Percentiles rank a stretch among this genome's conserved stretches.
Conservation (phyloP, 2,113 vertebrate species). For the Pituophis catenifer region DNA sequence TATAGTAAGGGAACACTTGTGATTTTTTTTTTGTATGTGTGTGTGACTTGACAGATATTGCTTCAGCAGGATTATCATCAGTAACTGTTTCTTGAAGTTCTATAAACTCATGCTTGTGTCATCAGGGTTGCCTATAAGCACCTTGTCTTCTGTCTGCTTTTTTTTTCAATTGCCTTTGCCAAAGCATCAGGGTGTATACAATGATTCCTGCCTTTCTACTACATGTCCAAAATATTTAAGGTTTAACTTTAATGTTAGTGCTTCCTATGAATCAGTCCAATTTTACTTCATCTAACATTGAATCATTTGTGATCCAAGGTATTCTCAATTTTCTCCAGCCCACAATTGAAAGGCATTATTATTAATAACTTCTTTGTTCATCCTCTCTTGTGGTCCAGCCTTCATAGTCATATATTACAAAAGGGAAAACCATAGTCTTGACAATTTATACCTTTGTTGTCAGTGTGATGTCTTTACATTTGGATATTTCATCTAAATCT, state of each 20-base stretch:
- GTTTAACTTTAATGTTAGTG: background rate
- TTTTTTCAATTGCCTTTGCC: background rate
- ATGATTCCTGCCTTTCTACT: background rate
- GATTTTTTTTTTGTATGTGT: too few relatives aligned
- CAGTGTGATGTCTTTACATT: background rate
- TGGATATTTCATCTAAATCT: background rate
- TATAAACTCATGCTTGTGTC: background rate
- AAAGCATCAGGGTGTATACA: background rate
- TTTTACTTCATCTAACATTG: background rate
- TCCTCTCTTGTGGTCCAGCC: background rate
- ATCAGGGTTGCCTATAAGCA: background rate
- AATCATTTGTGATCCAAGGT: background rate
- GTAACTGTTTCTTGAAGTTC: background rate
- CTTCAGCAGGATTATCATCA: background rate
- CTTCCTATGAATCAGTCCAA: background rate
- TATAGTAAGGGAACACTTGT: background rate
- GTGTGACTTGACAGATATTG: background rate
- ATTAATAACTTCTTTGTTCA: background rate
- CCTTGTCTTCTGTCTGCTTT: background rate
- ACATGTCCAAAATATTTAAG: background rate
- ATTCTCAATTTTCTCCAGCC: background rate
- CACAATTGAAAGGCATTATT: background rate
- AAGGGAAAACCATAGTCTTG: background rate
- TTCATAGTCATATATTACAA: background rate
- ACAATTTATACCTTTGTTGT: background rate